Percentiles rank a stretch among this genome's conserved stretches.
Evolutionary conservation across 2,888 invertebrate genomes (phyloP).

Genomic region (Xylocampa areola): DNA sequence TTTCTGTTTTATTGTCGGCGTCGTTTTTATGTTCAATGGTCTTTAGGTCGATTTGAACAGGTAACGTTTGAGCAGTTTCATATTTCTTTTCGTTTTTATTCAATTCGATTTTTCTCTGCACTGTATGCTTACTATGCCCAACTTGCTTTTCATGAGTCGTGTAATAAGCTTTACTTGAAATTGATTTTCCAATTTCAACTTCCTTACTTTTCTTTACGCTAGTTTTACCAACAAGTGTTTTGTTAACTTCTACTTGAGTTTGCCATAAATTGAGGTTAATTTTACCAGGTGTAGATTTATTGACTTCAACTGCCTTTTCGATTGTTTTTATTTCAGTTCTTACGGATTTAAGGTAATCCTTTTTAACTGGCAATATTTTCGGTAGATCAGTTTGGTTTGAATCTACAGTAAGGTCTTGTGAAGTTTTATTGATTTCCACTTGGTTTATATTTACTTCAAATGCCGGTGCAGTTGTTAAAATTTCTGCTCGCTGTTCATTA

Average conservation of each 20-base stretch:
- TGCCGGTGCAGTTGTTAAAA: neutral
- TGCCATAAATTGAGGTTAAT: conserved; percentile 47
- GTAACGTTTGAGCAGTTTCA: conserved; percentile 9
- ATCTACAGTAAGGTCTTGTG: conserved; percentile 1
- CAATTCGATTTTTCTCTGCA: conserved; percentile 3
- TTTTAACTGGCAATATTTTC: neutral
- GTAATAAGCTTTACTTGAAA: conserved; percentile 18
- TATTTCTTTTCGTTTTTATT: conserved; percentile 13
- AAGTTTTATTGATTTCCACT: conserved; percentile 1
- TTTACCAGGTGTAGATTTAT: conserved; percentile 46
- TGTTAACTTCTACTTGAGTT: conserved; percentile 42
- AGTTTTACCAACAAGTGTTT: conserved; percentile 33
- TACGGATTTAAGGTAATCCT: conserved; percentile 1
- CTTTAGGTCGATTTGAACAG: neutral
- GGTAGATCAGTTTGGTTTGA: conserved; percentile 1
- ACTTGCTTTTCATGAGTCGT: conserved; percentile 8
- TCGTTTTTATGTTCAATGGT: neutral
- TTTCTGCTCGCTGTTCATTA: neutral
- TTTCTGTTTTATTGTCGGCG: conserved; percentile 3
- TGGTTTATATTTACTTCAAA: neutral
- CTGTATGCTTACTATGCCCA: conserved; percentile 2
- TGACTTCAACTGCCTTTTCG: conserved; percentile 18
- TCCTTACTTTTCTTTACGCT: conserved; percentile 25
- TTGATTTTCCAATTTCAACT: conserved; percentile 24
- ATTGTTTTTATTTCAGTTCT: neutral